Evolutionary conservation across 1,140 invertebrate genomes (phyloP).

Genomic region (Cotesia chilonis): DNA sequence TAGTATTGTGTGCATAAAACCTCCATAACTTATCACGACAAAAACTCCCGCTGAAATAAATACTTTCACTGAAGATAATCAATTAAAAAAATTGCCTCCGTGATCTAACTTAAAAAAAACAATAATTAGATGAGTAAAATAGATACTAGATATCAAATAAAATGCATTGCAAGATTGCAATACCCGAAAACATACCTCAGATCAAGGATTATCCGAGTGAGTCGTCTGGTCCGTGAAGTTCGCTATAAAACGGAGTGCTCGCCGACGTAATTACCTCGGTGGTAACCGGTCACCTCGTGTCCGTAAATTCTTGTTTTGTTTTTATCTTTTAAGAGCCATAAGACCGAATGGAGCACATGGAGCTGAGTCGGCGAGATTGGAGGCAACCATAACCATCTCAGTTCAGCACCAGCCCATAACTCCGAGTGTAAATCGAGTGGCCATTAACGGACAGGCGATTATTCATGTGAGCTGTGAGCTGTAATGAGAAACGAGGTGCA

Average conservation of each 20-base stretch:
- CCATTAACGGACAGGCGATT: slow-evolving; percentile 41
- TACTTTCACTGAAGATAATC: no score
- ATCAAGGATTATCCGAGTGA: slow-evolving; percentile 42
- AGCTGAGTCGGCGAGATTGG: no score
- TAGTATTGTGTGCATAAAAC: no score
- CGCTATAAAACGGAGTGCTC: slow-evolving; percentile 56
- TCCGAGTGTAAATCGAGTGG: slow-evolving; percentile 52
- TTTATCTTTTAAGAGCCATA: no score
- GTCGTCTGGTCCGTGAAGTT: slow-evolving; percentile 48
- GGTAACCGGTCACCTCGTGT: slow-evolving; percentile 50
- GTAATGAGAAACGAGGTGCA: no score
- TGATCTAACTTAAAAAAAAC: no score
- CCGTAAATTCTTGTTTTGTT: neutral
- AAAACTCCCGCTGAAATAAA: slow-evolving; percentile 12
- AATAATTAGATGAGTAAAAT: no score
- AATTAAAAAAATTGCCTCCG: no score
- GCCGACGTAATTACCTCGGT: slow-evolving; percentile 54
- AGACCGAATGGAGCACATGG: neutral
- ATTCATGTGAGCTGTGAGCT: no score
- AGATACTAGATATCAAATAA: no score
- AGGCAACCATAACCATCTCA: no score
- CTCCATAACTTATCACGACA: no score
- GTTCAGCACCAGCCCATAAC: slow-evolving; percentile 2
- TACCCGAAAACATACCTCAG: slow-evolving; percentile 48
- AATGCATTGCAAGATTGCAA: slow-evolving; percentile 54